phyloP scores from a whole-genome alignment of 1,140 invertebrate species.

The Drosophila subobscura region DNA sequence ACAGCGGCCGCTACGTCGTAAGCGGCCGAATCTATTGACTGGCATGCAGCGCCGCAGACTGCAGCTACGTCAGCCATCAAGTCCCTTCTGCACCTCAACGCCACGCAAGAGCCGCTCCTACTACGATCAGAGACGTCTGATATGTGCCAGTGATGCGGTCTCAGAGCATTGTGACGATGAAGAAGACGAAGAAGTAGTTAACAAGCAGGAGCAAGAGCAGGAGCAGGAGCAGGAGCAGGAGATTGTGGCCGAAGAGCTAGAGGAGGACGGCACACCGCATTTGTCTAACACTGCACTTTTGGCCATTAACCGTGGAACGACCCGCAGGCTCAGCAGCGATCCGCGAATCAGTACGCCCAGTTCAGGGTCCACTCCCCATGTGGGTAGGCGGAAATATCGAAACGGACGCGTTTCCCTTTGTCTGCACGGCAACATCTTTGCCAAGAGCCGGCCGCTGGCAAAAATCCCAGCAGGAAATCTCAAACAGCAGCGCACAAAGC shows the following conservation, averaged over 20 bases:
- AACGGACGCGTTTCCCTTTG: constrained; percentile 27
- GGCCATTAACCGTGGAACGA: constrained; percentile 13
- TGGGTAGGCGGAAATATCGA: not conserved
- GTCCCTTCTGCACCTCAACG: constrained; percentile 63
- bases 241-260: too few species aligned
- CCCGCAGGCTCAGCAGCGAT: constrained; percentile 1
- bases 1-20: constrained; percentile 34
- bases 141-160: constrained; percentile 11
- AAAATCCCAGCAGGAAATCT: not conserved
- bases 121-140: constrained; percentile 60
- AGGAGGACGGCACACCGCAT: constrained; percentile 41
- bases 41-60: constrained; percentile 45
- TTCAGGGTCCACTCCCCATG: constrained; percentile 3
- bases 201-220: not conserved
- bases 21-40: constrained; percentile 32
- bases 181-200: not conserved
- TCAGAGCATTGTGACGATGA: not conserved
- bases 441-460: constrained; percentile 10
- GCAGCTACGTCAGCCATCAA: constrained; percentile 19
- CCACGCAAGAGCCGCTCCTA: constrained; percentile 66
- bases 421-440: constrained; percentile 44
- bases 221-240: not conserved
- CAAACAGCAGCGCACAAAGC: constrained; percentile 30
- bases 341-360: constrained; percentile 3
- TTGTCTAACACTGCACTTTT: constrained; percentile 21